Evolutionary conservation across 2,888 invertebrate species (phyloP).

Genomic region (Antheraea yamamai): DNA sequence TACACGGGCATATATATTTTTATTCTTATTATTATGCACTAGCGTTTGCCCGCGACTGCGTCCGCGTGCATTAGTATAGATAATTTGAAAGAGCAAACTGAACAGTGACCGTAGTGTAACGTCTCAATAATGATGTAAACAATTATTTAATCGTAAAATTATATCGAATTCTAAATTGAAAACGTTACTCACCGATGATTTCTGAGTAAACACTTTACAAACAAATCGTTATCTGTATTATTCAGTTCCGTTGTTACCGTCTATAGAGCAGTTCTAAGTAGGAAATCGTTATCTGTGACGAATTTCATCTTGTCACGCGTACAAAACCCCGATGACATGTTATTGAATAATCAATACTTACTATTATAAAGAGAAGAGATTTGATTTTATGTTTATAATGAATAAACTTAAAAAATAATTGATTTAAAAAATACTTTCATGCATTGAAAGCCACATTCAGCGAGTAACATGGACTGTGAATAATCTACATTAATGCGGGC

Average conservation of each 20-base stretch:
- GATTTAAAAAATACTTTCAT: no score
- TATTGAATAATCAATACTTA: not conserved
- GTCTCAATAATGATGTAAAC: not conserved
- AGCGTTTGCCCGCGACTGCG: no score
- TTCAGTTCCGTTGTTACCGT: conserved; percentile 6
- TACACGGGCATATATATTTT: no score
- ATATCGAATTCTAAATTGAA: conserved; percentile 24
- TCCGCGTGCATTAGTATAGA: no score
- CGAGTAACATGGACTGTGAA: no score
- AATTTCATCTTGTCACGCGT: not conserved
- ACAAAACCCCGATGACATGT: not conserved
- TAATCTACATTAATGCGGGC: no score
- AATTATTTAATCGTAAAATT: not conserved
- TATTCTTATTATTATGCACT: no score
- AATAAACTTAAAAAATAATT: no score
- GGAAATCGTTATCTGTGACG: not conserved
- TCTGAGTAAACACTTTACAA: not conserved
- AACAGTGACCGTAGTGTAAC: not conserved
- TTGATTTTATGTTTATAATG: no score
- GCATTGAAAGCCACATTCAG: no score
- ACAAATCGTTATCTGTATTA: conserved; percentile 8
- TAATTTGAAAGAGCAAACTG: not conserved
- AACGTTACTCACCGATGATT: conserved; percentile 5
- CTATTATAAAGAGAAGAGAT: no score
- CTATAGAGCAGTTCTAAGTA: not conserved